Conservation (phyloP, 2,113 vertebrate species). For the Smithornis capensis region DNA sequence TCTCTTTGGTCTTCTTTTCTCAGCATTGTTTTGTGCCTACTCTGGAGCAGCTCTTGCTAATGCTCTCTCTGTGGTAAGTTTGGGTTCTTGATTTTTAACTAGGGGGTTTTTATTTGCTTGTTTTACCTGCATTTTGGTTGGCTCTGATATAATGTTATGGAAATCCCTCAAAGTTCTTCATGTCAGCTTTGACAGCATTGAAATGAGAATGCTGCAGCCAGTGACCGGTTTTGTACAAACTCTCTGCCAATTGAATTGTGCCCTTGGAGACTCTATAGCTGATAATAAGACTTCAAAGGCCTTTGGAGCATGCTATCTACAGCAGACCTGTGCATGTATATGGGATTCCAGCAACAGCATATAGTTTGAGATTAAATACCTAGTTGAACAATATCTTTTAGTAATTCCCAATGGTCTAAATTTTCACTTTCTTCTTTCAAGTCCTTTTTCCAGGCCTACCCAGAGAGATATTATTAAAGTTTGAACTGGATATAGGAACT, state of each 20-base stretch:
- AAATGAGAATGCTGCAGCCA: neutral
- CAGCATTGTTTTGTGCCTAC: constrained; percentile 89
- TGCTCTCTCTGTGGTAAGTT: constrained; percentile 83
- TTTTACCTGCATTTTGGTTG: neutral
- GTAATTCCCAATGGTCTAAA: neutral
- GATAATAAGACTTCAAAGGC: neutral
- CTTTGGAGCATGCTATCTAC: neutral
- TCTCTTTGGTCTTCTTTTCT: neutral
- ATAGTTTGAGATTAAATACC: neutral
- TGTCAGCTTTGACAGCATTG: neutral
- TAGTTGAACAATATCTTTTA: neutral
- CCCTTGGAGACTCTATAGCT: neutral
- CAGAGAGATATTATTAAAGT: neutral
- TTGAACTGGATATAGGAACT: neutral
- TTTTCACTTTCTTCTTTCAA: neutral
- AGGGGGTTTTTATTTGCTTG: accelerated
- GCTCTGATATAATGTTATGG: neutral
- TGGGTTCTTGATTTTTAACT: accelerated
- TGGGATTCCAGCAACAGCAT: neutral
- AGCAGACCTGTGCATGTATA: accelerated
- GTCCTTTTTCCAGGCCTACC: neutral
- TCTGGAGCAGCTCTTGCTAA: constrained; percentile 84
- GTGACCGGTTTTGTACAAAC: neutral
- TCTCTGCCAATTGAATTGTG: neutral
- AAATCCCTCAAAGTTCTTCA: neutral